These are phyloP conservation scores for Ceyx melanurus DNA, from an alignment of 2,113 vertebrate species.

Conservation along the genomic window DNA sequence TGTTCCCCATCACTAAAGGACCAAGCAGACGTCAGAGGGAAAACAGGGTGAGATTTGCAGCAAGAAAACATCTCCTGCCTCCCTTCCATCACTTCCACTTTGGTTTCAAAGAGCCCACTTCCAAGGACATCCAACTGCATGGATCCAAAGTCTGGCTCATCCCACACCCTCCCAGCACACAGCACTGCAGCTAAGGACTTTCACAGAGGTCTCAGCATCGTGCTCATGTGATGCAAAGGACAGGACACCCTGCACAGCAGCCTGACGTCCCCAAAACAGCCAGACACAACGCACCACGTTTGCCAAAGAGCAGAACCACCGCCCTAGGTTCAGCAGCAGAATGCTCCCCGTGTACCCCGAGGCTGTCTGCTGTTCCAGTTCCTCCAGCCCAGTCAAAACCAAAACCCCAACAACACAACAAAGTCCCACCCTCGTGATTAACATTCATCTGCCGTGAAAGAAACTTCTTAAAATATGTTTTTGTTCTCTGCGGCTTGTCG, in stretches of 20 bases:
- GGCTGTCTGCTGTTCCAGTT: not conserved
- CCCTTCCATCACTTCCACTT: not conserved
- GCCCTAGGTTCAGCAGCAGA: not conserved
- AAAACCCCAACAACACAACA: not conserved
- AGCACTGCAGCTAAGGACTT: not conserved
- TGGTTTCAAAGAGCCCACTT: not conserved
- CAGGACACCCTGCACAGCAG: not conserved
- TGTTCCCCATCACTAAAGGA: not conserved
- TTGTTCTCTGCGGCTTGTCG: slow-evolving; percentile 39
- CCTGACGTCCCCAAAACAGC: not conserved
- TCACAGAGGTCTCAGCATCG: not conserved
- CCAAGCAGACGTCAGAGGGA: not conserved
- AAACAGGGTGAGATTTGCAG: not conserved
- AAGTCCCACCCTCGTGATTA: slow-evolving; percentile 18
- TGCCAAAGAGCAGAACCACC: not conserved
- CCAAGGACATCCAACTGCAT: not conserved
- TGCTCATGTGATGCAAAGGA: not conserved
- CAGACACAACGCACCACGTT: not conserved
- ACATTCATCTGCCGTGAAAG: slow-evolving; percentile 40
- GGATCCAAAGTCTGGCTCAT: not conserved
- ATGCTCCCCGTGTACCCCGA: not conserved
- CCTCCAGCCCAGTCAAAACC: not conserved
- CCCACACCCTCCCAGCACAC: not conserved
- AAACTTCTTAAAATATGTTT: slow-evolving; percentile 40
- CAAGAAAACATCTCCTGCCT: not conserved